These are phyloP conservation scores for Drosophila athabasca DNA, from an alignment of 1,140 invertebrate species.

Conservation along the genomic window DNA sequence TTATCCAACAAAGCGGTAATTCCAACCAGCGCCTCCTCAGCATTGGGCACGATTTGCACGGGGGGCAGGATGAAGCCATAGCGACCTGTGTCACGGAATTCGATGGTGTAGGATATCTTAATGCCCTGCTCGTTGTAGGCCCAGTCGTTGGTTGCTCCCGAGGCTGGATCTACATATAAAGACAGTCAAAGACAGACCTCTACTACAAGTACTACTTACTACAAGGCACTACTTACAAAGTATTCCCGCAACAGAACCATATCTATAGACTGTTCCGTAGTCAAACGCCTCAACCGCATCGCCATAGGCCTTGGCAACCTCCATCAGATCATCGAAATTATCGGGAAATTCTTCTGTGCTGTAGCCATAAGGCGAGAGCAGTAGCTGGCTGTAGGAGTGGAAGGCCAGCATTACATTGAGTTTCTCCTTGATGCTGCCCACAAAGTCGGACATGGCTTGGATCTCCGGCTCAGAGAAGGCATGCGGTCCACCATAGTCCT, in stretches of 20 bases:
- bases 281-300: conserved; percentile 81
- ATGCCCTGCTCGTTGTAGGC: conserved; percentile 86
- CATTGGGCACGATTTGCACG: conserved; percentile 90
- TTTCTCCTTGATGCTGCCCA: conserved; percentile 83
- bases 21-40: conserved; percentile 91
- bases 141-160: conserved; percentile 88
- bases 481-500: conserved; percentile 88
- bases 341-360: conserved; percentile 81
- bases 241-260: conserved; percentile 84
- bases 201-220: too few species aligned
- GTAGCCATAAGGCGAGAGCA: conserved; percentile 85
- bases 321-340: conserved; percentile 85
- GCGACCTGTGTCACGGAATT: conserved; percentile 89
- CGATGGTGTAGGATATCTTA: conserved; percentile 86
- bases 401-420: conserved; percentile 85
- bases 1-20: conserved; percentile 88
- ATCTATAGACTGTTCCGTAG: conserved; percentile 85
- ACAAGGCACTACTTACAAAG: conserved; percentile 86
- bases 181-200: too few species aligned
- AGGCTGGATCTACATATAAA: conserved; percentile 70
- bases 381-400: conserved; percentile 84
- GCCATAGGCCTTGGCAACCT: conserved; percentile 84
- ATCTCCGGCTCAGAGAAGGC: conserved; percentile 92
- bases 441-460: conserved; percentile 85
- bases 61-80: conserved; percentile 95